Conservation (phyloP, 2,888 invertebrate species). For the Cyaniris semiargus region DNA sequence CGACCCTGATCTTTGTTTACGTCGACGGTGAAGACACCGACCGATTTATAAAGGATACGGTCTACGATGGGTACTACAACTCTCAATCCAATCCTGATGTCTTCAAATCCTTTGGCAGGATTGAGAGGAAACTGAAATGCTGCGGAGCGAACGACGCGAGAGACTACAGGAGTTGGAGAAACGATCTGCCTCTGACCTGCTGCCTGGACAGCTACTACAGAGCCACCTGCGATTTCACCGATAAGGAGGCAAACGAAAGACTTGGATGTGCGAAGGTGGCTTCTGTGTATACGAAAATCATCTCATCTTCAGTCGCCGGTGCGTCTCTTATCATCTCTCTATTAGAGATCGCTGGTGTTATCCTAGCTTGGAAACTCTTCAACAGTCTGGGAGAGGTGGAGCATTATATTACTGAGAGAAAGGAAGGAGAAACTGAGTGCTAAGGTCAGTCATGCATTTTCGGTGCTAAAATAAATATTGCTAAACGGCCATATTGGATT, state of each 20-base stretch:
- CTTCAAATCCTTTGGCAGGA: slow-evolving; percentile 66
- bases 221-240: slow-evolving; percentile 71
- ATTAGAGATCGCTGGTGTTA: slow-evolving; percentile 63
- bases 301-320: slow-evolving; percentile 71
- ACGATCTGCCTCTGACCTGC: slow-evolving; percentile 70
- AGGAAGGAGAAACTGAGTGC: slow-evolving; percentile 75
- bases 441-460: slow-evolving; percentile 38
- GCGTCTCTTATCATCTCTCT: slow-evolving; percentile 65
- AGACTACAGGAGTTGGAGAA: slow-evolving; percentile 73
- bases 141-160: slow-evolving; percentile 75
- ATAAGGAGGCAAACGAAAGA: slow-evolving; percentile 74
- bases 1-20: slow-evolving; percentile 69
- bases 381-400: slow-evolving; percentile 69
- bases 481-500: slow-evolving; percentile 17
- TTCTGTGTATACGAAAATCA: slow-evolving; percentile 73
- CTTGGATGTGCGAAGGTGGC: slow-evolving; percentile 76
- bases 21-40: slow-evolving; percentile 75
- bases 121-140: slow-evolving; percentile 69
- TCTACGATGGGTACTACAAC: slow-evolving; percentile 75
- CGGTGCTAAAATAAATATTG: slow-evolving; percentile 20
- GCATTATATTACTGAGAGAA: slow-evolving; percentile 71
- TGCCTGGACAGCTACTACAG: slow-evolving; percentile 71
- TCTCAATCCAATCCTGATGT: slow-evolving; percentile 71
- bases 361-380: slow-evolving; percentile 70
- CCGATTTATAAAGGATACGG: slow-evolving; percentile 71